Evolutionary conservation across 2,113 vertebrate species (phyloP), one percentile per base, ranked within the genome.

Genomic region (Rhinoderma darwinii): DNA sequence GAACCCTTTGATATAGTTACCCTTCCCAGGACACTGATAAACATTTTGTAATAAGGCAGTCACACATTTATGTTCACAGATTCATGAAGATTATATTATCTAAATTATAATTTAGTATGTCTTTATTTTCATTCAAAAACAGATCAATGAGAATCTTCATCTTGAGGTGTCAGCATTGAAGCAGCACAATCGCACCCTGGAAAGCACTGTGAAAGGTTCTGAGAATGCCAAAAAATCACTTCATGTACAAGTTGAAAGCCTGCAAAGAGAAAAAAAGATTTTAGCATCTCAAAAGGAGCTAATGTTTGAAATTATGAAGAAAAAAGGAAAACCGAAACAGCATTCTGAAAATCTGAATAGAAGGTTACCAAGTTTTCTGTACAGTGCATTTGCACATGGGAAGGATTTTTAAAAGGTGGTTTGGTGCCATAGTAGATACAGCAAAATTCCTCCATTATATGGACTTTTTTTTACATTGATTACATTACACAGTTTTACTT

Each of bases 71-170:
- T 47, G 4, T 11, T 47, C 14, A 47, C 9, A 47, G 54, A 20
- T 5, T 20, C 25, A 3, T 56, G 5, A 20, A 70, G 4, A 70
- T 47, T 47, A 51, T 77, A 77, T 20, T 18, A 32, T 51, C 1
- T 76, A 8, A 30, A 15, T 47, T 27, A 32, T 41, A 47, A 30
- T 47, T 2, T 1, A 30, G 30, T 76, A 30, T 79, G 10, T 25
- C n/a, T 84, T 10, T 32, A 54, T 59, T 66, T n/a, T 66, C 4
- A 63, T 56, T 77, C 32, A 15, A 32, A 44, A 50, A 77, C 54
- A 86, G 85, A 86, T 86, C 56, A 86, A 86, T 59, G 77, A 81
- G 37, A 86, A 22, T 25, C 47, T 86, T 35, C 77, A 81, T 43
- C 66, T 86, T 70, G 77, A 86, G 32, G 50, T 86, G 20, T 86